Base-by-base conservation (phyloP, 2,113 vertebrate species). In the Sciurus niger region DNA sequence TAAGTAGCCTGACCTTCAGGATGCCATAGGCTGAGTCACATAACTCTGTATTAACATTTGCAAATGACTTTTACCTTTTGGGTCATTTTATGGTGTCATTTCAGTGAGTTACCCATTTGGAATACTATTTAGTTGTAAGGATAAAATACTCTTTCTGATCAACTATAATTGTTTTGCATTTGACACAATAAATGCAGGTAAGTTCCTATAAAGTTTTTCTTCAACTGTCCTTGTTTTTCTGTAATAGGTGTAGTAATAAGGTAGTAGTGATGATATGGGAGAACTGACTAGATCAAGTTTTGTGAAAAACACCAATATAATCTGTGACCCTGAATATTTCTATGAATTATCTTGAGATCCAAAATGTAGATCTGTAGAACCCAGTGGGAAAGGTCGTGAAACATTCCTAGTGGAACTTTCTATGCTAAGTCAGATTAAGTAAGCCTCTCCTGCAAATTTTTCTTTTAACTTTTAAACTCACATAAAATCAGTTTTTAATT, bases 31-130 rank as follows among this genome's bases (percentile, higher is more conserved):
- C 68, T 13, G 72, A 92, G 63, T 84, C 79, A 46, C 58, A 73
- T 96, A 94, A 89, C 84, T 97, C 89, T 63, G 3, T 70, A 95
- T 96, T 96, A 97, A 96, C 95, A 96, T 95, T 98, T 96, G 90
- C 72, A 96, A 96, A 88, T 84, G 92, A 48, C 80, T 95, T 96
- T 96, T 95, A 94, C 51, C 53, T 92, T 95, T 90, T 7, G 40
- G 95, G 89, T 94, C 84, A 96, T 79, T 95, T 96, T 93, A 95
- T n/a, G 51, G 34, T 87, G 20, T 95, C 60, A 78, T 91, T 85
- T 87, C 60, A 88, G 24, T 82, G 53, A 87, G 65, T 82, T 85
- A 72, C 22, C 9, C 77, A 74, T 87, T 93, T 96, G 70, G 79
- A 96, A 91, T 84, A 73, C 37, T 83, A 65, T 37, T 87, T 87